Percentiles rank a stretch among this genome's conserved stretches.
These are phyloP conservation scores for Sycobia sp. DNA, from an alignment of 1,140 invertebrate species.

Conservation along the genomic window DNA sequence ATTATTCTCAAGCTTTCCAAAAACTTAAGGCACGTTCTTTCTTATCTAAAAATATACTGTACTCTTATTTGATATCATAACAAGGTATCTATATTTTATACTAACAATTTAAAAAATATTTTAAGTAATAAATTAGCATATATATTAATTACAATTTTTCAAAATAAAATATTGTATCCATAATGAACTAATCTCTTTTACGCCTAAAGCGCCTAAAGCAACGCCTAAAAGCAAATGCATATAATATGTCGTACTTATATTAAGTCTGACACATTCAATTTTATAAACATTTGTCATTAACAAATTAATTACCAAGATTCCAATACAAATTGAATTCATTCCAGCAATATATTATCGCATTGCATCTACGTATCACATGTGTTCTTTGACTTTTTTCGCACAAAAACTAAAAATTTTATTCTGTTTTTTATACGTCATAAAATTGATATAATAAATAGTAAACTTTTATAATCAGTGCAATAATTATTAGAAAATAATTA, in stretches of 20 bases:
- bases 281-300: slow-evolving; percentile 1
- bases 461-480: not conserved
- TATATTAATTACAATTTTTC: slow-evolving; percentile 5
- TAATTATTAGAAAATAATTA: not conserved
- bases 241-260: not conserved
- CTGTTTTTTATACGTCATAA: not conserved
- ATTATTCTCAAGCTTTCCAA: too few relatives aligned
- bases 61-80: too few relatives aligned
- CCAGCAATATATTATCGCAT: not conserved
- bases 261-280: not conserved
- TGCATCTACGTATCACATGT: not conserved
- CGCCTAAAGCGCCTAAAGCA: too few relatives aligned
- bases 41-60: too few relatives aligned
- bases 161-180: slow-evolving; percentile 6
- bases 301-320: too few relatives aligned
- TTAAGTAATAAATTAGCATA: slow-evolving; percentile 16
- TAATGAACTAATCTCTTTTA: slow-evolving; percentile 3
- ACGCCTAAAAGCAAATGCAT: too few relatives aligned
- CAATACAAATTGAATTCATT: too few relatives aligned
- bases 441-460: not conserved
- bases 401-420: not conserved
- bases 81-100: too few relatives aligned
- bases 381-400: not conserved
- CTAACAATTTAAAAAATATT: too few relatives aligned
- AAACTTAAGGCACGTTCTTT: too few relatives aligned